phyloP scores from a whole-genome alignment of 2,888 invertebrate species.

The Trichopoda pennipes region DNA sequence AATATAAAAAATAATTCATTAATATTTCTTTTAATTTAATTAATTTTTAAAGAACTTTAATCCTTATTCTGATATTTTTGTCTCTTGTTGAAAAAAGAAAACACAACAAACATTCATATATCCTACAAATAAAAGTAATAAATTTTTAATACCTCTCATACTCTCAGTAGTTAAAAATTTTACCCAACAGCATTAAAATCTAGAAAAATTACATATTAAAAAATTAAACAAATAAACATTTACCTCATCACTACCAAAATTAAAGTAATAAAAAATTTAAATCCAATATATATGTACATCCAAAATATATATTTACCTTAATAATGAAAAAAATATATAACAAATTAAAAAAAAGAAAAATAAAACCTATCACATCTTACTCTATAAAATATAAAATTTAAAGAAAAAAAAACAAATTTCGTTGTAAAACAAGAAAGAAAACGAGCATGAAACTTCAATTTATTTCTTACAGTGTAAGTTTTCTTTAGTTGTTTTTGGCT shows the following conservation, averaged over 20 bases:
- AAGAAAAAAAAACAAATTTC: not conserved
- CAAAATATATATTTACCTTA: conserved; percentile 38
- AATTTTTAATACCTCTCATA: conserved; percentile 63
- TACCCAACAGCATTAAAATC: conserved; percentile 40
- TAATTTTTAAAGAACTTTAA: no score
- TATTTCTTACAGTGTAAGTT: no score
- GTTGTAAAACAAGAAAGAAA: no score
- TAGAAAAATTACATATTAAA: conserved; percentile 48
- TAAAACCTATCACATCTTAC: conserved; percentile 41
- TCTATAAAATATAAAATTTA: conserved; percentile 25
- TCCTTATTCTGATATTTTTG: not conserved
- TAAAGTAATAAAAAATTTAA: conserved; percentile 30
- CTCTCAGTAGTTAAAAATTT: conserved; percentile 64
- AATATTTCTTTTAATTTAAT: no score
- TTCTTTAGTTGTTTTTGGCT: no score
- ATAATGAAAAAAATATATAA: conserved; percentile 13
- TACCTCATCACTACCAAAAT: conserved; percentile 64
- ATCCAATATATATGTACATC: conserved; percentile 40
- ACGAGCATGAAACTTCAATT: no score
- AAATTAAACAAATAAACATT: conserved; percentile 57
- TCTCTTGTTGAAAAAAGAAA: not conserved
- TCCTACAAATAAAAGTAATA: conserved; percentile 5
- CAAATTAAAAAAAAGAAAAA: conserved; percentile 7
- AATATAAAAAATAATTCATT: no score
- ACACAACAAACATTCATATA: not conserved